phyloP scores from a whole-genome alignment of 2,797 vertebrate genomes.

The Ctenopoma kingsleyae region DNA sequence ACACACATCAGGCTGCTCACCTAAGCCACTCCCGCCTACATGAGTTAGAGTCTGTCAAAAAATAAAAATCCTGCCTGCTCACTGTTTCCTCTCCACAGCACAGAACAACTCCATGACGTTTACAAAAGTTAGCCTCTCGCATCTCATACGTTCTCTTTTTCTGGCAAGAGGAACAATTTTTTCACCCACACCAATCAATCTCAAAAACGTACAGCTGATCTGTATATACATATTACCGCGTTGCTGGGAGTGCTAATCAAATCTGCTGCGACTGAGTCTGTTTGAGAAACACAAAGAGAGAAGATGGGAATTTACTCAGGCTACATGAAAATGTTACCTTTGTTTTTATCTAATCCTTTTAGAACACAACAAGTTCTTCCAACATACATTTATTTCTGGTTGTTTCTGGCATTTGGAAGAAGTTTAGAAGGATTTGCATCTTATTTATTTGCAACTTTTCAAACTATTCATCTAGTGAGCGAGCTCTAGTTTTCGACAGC shows the following conservation, averaged over 20 bases:
- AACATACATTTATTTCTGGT: neutral
- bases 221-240: slow-evolving; percentile 33
- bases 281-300: neutral
- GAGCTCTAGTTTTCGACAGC: neutral
- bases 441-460: slow-evolving; percentile 8
- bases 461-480: neutral
- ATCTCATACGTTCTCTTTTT: slow-evolving; percentile 31
- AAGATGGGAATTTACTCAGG: slow-evolving; percentile 6
- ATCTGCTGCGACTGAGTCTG: slow-evolving; percentile 33
- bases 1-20: slow-evolving; percentile 38
- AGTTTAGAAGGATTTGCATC: slow-evolving; percentile 14
- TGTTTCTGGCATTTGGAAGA: slow-evolving; percentile 12
- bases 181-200: slow-evolving; percentile 67
- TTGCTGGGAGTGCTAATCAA: slow-evolving; percentile 39
- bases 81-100: slow-evolving; percentile 30
- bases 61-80: slow-evolving; percentile 47
- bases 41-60: slow-evolving; percentile 56
- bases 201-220: slow-evolving; percentile 45
- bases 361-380: neutral
- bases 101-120: slow-evolving; percentile 28
- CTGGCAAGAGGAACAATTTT: slow-evolving; percentile 43
- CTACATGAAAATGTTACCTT: slow-evolving; percentile 1
- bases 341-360: slow-evolving; percentile 4
- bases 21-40: slow-evolving; percentile 51
- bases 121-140: slow-evolving; percentile 30